Percentiles rank a stretch among this genome's conserved stretches.
These are phyloP conservation scores for Rissa tridactyla DNA, from an alignment of 2,113 vertebrate species.

Conservation along the genomic window DNA sequence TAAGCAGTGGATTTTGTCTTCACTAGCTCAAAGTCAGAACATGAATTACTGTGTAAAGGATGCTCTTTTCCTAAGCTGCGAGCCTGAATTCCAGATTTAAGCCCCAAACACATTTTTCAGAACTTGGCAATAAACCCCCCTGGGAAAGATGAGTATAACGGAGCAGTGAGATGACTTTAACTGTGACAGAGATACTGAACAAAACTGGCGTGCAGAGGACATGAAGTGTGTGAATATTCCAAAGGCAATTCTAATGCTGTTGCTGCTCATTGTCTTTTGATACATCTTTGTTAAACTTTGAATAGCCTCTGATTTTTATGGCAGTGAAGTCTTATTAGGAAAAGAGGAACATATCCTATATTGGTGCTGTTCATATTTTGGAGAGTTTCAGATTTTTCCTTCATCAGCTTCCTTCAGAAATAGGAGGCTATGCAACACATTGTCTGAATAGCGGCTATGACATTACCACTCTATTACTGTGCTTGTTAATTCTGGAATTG, in stretches of 20 bases:
- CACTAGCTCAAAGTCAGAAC: background rate
- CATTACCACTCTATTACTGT: background rate
- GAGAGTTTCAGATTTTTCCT: background rate
- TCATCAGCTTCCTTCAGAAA: background rate
- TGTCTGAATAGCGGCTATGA: background rate
- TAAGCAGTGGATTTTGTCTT: background rate
- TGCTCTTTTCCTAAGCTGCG: background rate
- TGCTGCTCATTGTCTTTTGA: constrained; percentile 22
- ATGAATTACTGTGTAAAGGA: background rate
- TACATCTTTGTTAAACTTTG: constrained; percentile 33
- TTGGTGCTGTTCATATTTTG: background rate
- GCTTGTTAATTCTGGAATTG: background rate
- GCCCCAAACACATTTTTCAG: background rate
- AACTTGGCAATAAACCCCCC: background rate
- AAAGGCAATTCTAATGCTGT: background rate
- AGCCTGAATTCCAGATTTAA: background rate
- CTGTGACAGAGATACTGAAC: background rate
- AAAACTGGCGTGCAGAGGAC: background rate
- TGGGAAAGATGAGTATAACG: background rate
- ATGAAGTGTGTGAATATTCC: background rate
- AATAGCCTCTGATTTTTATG: constrained; percentile 34
- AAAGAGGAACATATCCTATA: background rate
- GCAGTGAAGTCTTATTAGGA: background rate
- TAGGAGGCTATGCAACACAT: background rate
- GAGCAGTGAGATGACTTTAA: background rate